Evolutionary conservation across 1,140 invertebrate species (phyloP).

Genomic region (Teleogryllus occipitalis): DNA sequence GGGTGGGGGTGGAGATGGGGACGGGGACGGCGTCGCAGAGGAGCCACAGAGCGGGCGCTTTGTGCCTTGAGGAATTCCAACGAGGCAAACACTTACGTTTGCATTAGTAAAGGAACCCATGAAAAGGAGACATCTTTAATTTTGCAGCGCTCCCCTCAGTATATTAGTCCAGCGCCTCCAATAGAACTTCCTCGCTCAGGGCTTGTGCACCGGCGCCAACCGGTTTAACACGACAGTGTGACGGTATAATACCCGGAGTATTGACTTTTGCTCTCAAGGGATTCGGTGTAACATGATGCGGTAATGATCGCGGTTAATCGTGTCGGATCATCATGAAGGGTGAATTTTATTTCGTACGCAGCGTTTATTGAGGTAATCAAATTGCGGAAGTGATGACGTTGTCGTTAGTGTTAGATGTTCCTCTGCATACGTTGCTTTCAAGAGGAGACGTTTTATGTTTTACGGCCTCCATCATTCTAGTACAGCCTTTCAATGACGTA

Average conservation of each 20-base stretch:
- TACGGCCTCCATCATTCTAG: no score
- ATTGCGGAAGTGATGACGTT: no score
- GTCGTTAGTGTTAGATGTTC: no score
- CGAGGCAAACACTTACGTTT: not conserved
- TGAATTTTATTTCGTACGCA: not conserved
- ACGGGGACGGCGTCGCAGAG: not conserved
- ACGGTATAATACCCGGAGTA: not conserved
- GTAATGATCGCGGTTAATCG: not conserved
- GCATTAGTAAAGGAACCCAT: not conserved
- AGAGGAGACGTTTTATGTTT: no score
- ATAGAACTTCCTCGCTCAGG: not conserved
- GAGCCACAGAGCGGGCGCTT: not conserved
- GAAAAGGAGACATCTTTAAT: not conserved
- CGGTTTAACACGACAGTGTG: not conserved
- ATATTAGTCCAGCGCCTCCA: not conserved
- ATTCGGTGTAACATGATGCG: not conserved
- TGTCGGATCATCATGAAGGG: not conserved
- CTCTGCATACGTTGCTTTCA: no score
- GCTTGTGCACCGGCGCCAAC: not conserved
- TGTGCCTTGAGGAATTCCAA: not conserved
- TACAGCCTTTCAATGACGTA: no score
- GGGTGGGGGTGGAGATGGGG: no score
- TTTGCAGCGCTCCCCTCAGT: not conserved
- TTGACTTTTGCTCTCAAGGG: not conserved
- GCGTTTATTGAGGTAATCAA: not conserved